A percentile compares a stretch with the other conserved stretches of the same genome.
Conservation (phyloP, 2,797 vertebrate genomes). For the Pipistrellus pygmaeus region DNA sequence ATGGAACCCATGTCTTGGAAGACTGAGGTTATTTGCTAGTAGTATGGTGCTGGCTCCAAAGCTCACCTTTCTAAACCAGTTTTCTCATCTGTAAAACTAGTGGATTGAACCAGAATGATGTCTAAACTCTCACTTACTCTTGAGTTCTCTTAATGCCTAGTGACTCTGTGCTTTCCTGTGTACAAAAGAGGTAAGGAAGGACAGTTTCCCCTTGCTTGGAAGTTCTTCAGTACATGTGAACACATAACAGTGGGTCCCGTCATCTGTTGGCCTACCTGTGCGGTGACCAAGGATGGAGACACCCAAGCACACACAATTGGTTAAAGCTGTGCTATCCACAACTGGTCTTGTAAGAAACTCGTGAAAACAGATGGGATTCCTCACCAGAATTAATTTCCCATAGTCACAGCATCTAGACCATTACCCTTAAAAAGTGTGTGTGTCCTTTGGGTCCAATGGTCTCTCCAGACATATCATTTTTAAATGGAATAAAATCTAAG, state of each 20-base stretch:
- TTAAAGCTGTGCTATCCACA: not conserved
- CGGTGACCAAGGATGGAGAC: not conserved
- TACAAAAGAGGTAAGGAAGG: not conserved
- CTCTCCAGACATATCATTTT: not conserved
- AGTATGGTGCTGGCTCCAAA: not conserved
- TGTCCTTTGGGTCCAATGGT: not conserved
- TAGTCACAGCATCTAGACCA: not conserved
- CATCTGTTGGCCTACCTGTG: not conserved
- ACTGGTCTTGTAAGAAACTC: not conserved
- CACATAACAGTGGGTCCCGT: not conserved
- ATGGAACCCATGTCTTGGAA: not conserved
- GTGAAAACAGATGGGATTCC: not conserved
- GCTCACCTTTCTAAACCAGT: not conserved
- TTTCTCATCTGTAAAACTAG: constrained; percentile 39
- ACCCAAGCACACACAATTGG: not conserved
- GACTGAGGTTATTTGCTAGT: constrained; percentile 25
- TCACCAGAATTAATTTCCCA: not conserved
- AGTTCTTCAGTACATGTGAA: not conserved
- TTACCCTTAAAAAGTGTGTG: not conserved
- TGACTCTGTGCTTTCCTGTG: not conserved
- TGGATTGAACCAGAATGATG: not conserved
- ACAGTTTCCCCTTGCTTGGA: not conserved
- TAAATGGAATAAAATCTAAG: not conserved
- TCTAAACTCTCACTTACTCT: not conserved
- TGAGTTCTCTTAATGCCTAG: not conserved